phyloP scores from a whole-genome alignment of 2,888 invertebrate genomes.

The Hyles lineata region DNA sequence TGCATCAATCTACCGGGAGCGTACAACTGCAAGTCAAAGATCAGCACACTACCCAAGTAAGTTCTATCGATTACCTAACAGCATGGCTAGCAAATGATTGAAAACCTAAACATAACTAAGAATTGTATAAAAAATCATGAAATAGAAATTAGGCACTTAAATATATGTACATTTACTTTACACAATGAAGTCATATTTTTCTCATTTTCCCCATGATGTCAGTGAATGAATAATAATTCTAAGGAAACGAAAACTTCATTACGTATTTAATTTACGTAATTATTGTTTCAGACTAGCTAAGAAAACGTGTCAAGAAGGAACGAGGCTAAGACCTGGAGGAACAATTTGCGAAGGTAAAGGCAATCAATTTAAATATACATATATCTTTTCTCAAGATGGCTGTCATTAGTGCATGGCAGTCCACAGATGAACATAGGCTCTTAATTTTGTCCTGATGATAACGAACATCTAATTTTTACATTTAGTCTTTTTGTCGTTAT shows the following conservation, averaged over 20 bases:
- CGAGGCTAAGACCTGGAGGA: constrained; percentile 73
- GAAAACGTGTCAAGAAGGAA: constrained; percentile 87
- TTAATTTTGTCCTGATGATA: too few species aligned
- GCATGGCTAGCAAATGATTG: neutral
- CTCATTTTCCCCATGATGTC: too few species aligned
- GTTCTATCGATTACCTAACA: neutral
- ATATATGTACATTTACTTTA: too few species aligned
- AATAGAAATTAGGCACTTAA: too few species aligned
- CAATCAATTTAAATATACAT: neutral
- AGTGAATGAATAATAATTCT: too few species aligned
- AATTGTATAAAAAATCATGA: too few species aligned
- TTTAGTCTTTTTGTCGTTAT: too few species aligned
- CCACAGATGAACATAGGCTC: too few species aligned
- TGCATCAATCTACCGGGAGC: constrained; percentile 95
- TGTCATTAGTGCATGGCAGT: too few species aligned
- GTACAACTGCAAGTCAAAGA: constrained; percentile 89
- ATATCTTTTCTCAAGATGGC: too few species aligned
- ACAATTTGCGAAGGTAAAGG: constrained; percentile 86
- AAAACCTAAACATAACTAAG: neutral
- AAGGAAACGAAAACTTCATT: neutral
- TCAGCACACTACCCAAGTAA: constrained; percentile 78
- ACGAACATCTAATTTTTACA: too few species aligned
- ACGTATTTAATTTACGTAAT: neutral
- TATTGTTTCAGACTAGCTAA: constrained; percentile 55
- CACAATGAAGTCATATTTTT: too few species aligned